Evolutionary conservation across 2,797 vertebrate species (phyloP).

Genomic region (Acanthurus tractus): DNA sequence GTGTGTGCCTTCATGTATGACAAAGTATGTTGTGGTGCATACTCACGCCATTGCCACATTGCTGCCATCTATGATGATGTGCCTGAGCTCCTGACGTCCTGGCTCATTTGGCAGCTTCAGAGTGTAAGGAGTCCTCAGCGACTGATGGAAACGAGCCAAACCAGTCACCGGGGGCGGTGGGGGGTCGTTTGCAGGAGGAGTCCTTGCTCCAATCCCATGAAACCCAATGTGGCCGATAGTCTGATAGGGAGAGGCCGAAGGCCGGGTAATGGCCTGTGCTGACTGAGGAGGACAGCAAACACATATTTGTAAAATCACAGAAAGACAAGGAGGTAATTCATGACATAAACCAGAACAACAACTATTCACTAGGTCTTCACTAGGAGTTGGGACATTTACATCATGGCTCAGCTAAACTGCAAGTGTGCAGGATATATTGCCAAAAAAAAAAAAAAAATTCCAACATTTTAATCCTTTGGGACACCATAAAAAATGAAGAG

Average conservation of each 20-base stretch:
- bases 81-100: conserved; percentile 88
- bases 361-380: rapidly evolving
- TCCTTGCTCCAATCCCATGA: conserved; percentile 55
- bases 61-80: conserved; percentile 97
- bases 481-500: not conserved
- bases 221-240: conserved; percentile 74
- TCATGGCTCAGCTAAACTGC: not conserved
- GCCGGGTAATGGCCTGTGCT: conserved; percentile 70
- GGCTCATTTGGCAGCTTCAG: conserved; percentile 93
- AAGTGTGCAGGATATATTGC: too few species aligned
- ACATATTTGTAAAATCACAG: conserved; percentile 3
- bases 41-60: conserved; percentile 98
- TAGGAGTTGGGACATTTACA: not conserved
- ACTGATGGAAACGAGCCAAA: conserved; percentile 92
- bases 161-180: conserved; percentile 86
- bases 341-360: not conserved
- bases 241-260: conserved; percentile 78
- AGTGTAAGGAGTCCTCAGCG: conserved; percentile 90
- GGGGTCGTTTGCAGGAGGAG: conserved; percentile 60
- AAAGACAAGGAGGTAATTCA: conserved; percentile 1
- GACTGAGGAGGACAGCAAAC: conserved; percentile 52
- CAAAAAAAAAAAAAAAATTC: too few species aligned
- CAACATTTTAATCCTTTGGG: not conserved
- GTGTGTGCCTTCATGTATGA: not conserved
- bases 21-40: not conserved